Percentiles rank a stretch among this genome's conserved stretches.
Conservation (phyloP, 2,888 invertebrate genomes). For the Leucoptera coffeella region DNA sequence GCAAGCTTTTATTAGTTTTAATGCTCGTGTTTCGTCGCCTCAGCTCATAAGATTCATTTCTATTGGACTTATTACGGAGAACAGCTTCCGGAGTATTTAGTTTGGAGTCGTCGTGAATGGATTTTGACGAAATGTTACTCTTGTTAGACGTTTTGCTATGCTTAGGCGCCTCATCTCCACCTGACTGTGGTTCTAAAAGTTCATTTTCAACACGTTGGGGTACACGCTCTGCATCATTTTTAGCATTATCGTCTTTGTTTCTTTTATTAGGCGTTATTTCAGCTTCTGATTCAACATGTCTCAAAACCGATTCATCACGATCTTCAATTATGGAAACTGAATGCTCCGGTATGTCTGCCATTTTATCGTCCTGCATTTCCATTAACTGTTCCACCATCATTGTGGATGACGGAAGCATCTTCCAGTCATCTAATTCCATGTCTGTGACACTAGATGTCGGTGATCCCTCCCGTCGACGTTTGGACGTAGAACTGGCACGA, state of each 20-base stretch:
- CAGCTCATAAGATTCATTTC: constrained; percentile 14
- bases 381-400: constrained; percentile 30
- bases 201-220: constrained; percentile 4
- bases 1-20: constrained; percentile 18
- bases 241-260: constrained; percentile 1
- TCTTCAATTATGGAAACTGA: too few species aligned
- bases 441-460: constrained; percentile 22
- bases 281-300: too few species aligned
- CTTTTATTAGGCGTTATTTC: too few species aligned
- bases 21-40: constrained; percentile 17
- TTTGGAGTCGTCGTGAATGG: constrained; percentile 5
- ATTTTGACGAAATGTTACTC: too few species aligned
- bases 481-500: constrained; percentile 10
- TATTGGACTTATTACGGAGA: constrained; percentile 13
- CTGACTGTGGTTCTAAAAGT: background rate
- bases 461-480: constrained; percentile 13
- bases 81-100: constrained; percentile 21
- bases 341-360: too few species aligned
- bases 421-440: constrained; percentile 35
- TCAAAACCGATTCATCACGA: too few species aligned
- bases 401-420: constrained; percentile 34
- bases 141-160: too few species aligned
- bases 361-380: too few species aligned
- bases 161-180: too few species aligned
- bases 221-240: background rate